Base-by-base conservation (phyloP, 2,113 vertebrate species). In the Petrocephalus zakoni region DNA sequence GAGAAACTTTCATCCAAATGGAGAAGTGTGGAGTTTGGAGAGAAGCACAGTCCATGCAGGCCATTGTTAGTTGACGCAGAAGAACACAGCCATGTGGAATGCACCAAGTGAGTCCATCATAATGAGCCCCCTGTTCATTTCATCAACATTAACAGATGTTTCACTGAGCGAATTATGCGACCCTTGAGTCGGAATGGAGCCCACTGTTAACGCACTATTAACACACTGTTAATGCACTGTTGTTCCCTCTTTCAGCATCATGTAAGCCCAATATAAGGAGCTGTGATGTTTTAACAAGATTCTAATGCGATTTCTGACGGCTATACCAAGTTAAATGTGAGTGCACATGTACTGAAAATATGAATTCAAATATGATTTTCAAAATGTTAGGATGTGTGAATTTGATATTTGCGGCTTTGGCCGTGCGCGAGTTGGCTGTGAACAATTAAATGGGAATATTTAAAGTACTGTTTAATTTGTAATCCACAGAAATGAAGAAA, bases 1-100 rank as follows among this genome's bases (percentile, higher is more conserved):
- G 94, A 99, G 97, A 95, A 99, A 98, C 98, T 99, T 98, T 97
- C 96, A 95, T 97, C 96, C 97, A 96, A 96, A 97, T 96, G 96
- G 85, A 96, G 97, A 96, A 90, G 94, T 89, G 91, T 92, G 90
- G 90, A 94, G 93, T 94, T 92, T 93, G 92, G 92, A 91, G 87
- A 64, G 87, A 85, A 37, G 8, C 90, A 92, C 92, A 95, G 49
- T 93, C 95, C 94, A 96, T 93, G 96, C 94, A 94, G 90, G 72
- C 85, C 53, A 72, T 85, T 46, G 42, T 64, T 21, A 68, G 11
- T 46, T 86, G 19, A 49, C 10, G 64, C 22, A 51, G 86, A 87
- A 37, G 47, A 58, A 34, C 64, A 8, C 46, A 11, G 13, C 29
- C 78, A 83, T 19, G 78, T 13, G 4, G 90, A 86, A 92, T 75